Percentiles rank a stretch among this genome's conserved stretches.
Evolutionary conservation across 2,888 invertebrate genomes (phyloP).

Genomic region (Hemaris fuciformis): DNA sequence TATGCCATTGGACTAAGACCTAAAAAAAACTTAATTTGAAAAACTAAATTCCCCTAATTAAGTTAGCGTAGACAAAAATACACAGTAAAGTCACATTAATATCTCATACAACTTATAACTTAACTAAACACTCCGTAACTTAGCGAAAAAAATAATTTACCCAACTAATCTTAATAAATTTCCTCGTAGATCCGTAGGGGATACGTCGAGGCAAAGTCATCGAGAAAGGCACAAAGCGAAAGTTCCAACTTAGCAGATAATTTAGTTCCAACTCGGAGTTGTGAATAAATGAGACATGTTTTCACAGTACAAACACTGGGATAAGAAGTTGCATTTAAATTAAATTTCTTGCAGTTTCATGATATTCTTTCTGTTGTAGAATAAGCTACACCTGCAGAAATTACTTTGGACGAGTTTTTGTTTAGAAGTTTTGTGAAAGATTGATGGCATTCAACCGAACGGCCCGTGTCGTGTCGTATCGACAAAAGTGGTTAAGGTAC

Average conservation of each 20-base stretch:
- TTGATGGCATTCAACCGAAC: no score
- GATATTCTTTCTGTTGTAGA: neutral
- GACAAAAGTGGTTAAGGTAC: no score
- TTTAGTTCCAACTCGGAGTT: neutral
- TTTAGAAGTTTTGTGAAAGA: no score
- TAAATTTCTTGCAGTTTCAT: neutral
- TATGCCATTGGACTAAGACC: no score
- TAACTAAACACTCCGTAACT: neutral
- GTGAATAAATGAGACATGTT: neutral
- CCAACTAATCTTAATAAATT: slow-evolving; percentile 37
- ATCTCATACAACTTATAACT: neutral
- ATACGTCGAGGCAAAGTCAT: neutral
- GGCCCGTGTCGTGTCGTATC: no score
- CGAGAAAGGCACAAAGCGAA: neutral
- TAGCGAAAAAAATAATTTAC: slow-evolving; percentile 31
- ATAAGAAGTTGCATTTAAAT: neutral
- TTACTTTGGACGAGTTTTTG: no score
- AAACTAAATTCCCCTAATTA: no score
- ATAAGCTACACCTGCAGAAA: no score
- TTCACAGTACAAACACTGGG: neutral
- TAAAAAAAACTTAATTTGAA: no score
- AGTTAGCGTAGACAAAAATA: no score
- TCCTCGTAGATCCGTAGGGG: slow-evolving; percentile 29
- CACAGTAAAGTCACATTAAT: no score
- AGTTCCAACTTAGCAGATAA: neutral